Base-by-base conservation (phyloP, 2,888 invertebrate genomes). In the Coleophora flavipennella region DNA sequence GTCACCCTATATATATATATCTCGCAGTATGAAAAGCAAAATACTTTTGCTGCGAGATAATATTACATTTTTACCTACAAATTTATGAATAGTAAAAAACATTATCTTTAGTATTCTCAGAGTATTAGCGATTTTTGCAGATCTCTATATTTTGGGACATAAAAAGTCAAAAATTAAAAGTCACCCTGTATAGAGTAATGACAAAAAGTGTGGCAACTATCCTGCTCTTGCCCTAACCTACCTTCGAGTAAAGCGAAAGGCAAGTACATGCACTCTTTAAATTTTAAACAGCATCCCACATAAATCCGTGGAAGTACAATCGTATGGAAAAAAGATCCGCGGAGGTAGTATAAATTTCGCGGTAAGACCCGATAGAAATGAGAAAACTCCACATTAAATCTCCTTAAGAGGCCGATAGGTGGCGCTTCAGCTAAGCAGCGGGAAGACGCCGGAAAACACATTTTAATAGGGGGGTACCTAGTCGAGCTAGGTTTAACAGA, bases 311-410 rank as follows among this genome's bases (percentile, higher is more conserved):
- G 45, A 68, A 69, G 68, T 68, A 74, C 68, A 69, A 67, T 75
- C 62, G 69, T 69, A 73, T 71, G 75, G 73, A 76, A 78, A 78
- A 78, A 76, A 73, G 69, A 75, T 75, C 59, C 64, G 57, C 57
- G 60, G 54, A 62, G 57, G 55, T 51, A 52, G 63, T 63, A 79
- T 78, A 80, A 78, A 79, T 80, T 72, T 50, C 48, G 52, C 57
- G 59, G 70, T 77, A 77, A 79, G 65, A 71, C 74, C 64, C 74
- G 76, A 79, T 78, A 76, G 77, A 80, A 79, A 77, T 78, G 72
- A 77, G 71, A 73, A 70, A 67, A 74, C 68, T 71, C 60, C 49
- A 67, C 71, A 68, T 79, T 78, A 77, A 78, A 75, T 75, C 71
- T 73, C 58, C 61, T 62, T 66, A 70, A 74, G 66, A 63, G 62